phyloP scores from a whole-genome alignment of 2,797 vertebrate species.

The Pampus argenteus region DNA sequence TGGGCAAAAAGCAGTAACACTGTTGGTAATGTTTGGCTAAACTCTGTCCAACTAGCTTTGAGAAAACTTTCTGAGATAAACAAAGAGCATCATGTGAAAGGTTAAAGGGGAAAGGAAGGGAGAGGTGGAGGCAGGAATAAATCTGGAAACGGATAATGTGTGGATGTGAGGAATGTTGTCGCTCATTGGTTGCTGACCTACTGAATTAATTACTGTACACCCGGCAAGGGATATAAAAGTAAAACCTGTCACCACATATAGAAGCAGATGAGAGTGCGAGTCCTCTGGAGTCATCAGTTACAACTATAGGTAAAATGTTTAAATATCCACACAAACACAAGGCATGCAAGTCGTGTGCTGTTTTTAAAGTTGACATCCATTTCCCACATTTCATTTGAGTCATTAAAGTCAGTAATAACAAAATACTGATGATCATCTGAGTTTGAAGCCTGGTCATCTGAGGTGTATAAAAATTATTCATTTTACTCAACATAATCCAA shows the following conservation, averaged over 20 bases:
- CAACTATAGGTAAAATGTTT: too few species aligned
- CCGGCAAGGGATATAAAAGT: slow-evolving; percentile 8
- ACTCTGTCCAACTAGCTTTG: neutral
- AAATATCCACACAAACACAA: neutral
- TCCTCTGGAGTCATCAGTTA: too few species aligned
- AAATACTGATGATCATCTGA: neutral
- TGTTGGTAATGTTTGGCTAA: neutral
- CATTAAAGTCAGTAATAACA: neutral
- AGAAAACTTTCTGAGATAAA: slow-evolving; percentile 30
- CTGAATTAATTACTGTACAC: slow-evolving; percentile 14
- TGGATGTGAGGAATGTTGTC: slow-evolving; percentile 57
- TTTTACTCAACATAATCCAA: neutral
- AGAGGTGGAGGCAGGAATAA: slow-evolving; percentile 50
- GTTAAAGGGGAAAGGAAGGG: slow-evolving; percentile 59
- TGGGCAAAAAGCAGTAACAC: neutral
- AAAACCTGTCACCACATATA: neutral
- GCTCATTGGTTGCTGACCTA: slow-evolving; percentile 24
- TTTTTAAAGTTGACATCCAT: slow-evolving; percentile 18
- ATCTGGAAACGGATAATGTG: slow-evolving; percentile 52
- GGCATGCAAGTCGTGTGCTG: neutral
- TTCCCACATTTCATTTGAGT: slow-evolving; percentile 13
- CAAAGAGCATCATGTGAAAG: slow-evolving; percentile 40
- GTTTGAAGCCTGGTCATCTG: neutral
- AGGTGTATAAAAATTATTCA: neutral
- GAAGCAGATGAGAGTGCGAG: too few species aligned